Base-by-base conservation (phyloP, 2,888 invertebrate species). In the Perdita meconis region DNA sequence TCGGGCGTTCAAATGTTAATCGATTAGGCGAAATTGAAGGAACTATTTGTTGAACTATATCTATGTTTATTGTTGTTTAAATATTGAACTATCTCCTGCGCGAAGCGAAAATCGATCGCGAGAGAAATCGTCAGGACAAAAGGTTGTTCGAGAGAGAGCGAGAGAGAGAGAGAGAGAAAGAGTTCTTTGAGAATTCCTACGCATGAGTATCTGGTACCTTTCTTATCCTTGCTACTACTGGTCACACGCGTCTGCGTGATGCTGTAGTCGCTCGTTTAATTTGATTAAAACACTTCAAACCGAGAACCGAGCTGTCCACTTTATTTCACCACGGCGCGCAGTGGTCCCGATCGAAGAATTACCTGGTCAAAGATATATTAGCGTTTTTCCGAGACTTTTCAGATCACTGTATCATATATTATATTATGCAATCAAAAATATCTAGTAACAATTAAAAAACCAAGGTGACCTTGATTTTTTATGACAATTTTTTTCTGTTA, bases 281-380 rank as follows among this genome's bases (percentile, higher is more conserved):
- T 85, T 85, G 74, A 85, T 85, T 85, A 85, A 85, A 85, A 82
- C 59, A 82, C 51, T 85, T 82, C 82, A 85, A 83, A 85, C 61
- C 36, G 67, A 72, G 24, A 63, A 44, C 38, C 42, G 60, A 30
- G 24, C 63, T 78, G 80, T 78, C 61, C 60, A 74, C 24, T 84
- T 78, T 85, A 80, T 85, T 82, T 42, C 55, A 44, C 26, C 47
- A 38, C 16, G n/a, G n/a, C n/a, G n/a, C n/a, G n/a, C n/a, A n/a
- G n/a, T n/a, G n/a, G n/a, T n/a, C n/a, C n/a, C n/a, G n/a, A n/a
- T n/a, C n/a, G n/a, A n/a, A n/a, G n/a, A n/a, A n/a, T n/a, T n/a
- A n/a, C n/a, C n/a, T n/a, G n/a, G n/a, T n/a, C n/a, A n/a, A n/a
- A n/a, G n/a, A n/a, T n/a, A n/a, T n/a, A n/a, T n/a, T n/a, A n/a